Base-by-base conservation (phyloP, 2,888 invertebrate genomes). In the Pristionchus arcanus region DNA sequence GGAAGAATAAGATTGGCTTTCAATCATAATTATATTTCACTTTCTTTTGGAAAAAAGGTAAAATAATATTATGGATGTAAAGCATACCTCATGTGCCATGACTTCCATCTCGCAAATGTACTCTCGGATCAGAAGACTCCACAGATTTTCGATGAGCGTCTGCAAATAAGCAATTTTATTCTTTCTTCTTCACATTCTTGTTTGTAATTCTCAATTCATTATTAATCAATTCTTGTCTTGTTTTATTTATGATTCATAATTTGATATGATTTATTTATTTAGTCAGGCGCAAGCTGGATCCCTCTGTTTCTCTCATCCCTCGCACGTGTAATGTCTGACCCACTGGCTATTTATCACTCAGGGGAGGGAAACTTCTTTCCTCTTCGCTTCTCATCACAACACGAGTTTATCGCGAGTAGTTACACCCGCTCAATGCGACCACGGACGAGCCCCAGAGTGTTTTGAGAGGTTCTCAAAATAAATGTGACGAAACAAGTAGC, bases 101-200 rank as follows among this genome's bases (percentile, higher is more conserved):
- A 81, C 81, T 71, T 87, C 87, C 89, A 89, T 89, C 63, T 81
- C 89, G 37, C 59, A 81, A 37, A 89, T 59, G 42, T 81, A 89
- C 21, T 89, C 89, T 25, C 81, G 31, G 15, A 89, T 89, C 59
- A 89, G 37, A 21, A 89, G 81, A 25, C 68, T 49, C 89, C 89
- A 89, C 34, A 89, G 59, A 37, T 89, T 89, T 37, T 89, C 89
- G 37, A 89, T 89, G 0, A 89, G 81, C 2, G 89, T 89, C 89
- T 89, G 89, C 19, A 87, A 87, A 21, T 0, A 34, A 2, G 0
- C 25, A 7, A 16, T 21, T 59, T 59, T 5, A 59, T 59, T 21
- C n/a, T n/a, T n/a, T n/a, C n/a, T n/a, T n/a, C n/a, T n/a, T n/a
- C n/a, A n/a, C n/a, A n/a, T n/a, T n/a, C n/a, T n/a, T n/a, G n/a